Evolutionary conservation across 1,140 invertebrate species (phyloP), one percentile per base, ranked within the genome.

Genomic region (Popillia japonica): DNA sequence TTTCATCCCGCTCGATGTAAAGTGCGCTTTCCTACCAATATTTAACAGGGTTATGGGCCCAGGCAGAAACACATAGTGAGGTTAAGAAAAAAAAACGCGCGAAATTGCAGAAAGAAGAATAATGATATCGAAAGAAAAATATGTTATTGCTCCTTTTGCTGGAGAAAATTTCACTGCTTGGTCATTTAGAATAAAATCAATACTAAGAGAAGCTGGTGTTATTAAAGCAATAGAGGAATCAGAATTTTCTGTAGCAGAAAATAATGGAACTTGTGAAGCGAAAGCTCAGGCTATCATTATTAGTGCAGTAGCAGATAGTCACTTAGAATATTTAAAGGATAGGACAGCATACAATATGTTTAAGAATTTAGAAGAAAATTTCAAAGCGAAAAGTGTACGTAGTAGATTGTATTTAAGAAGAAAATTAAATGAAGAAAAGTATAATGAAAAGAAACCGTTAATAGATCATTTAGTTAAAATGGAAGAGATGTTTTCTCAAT

Each of bases 381-480:
- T 42, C 14, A 42, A 42, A 42, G 41, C 41, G 17, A 64, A 64
- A 17, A n/a, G 61, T 23, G 61, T 64, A 7, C 23, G 61, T 8
- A 3, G 48, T 10, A 48, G 42, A 27, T 34, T 1, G 48, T 27
- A 78, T 17, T 55, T 34, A 74, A 61, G 72, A 78, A 75, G 34
- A 74, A 11, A 78, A 22, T 2, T 78, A 74, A 17, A 59, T 75
- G 72, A 78, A 20, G 44, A 48, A 2, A 64, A 73, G 27, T 74
- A 73, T 14, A 59, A 74, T 2, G 72, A 75, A 55, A 44, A 42
- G 11, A 34, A 75, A 34, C 22, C 23, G 2, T 3, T 75, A 20
- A 40, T n/a, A n/a, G n/a, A 61, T 6, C 73, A 78, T 78, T 78
- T 78, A 34, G 44, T 40, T 14, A 34, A 22, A 20, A 74, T 78